A percentile compares a stretch with the other conserved stretches of the same genome.
phyloP scores from a whole-genome alignment of 2,888 invertebrate species.

The Cephus runcator region DNA sequence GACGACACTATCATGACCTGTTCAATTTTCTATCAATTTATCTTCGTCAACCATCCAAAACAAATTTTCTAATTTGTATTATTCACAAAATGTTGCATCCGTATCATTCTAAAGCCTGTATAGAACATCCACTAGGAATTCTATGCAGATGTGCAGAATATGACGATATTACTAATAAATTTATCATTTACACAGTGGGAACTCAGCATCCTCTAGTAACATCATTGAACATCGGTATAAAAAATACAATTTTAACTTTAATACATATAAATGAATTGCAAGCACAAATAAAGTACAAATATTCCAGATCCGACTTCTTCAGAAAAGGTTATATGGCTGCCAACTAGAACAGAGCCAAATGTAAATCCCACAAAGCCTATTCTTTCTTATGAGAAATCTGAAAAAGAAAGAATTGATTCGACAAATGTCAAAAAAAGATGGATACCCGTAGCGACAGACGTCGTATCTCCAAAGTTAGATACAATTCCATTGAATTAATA shows the following conservation, averaged over 20 bases:
- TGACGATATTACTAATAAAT: conserved; percentile 26
- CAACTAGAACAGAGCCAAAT: conserved; percentile 21
- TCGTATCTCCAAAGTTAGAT: conserved; percentile 28
- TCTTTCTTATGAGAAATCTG: conserved; percentile 12
- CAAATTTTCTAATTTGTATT: not conserved
- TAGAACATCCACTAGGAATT: conserved; percentile 38
- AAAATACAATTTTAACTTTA: conserved; percentile 7
- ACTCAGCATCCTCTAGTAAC: not conserved
- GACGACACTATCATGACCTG: not conserved
- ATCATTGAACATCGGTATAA: conserved; percentile 8
- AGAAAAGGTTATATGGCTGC: conserved; percentile 30
- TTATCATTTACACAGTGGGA: conserved; percentile 13
- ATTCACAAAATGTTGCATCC: not conserved
- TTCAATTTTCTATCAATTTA: not conserved
- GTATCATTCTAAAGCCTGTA: conserved; percentile 21
- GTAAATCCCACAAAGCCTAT: conserved; percentile 26
- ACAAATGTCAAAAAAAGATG: conserved; percentile 27
- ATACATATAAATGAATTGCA: not conserved
- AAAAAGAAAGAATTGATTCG: conserved; percentile 15
- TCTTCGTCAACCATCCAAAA: not conserved
- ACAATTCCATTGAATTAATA: not conserved
- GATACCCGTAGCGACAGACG: conserved; percentile 25
- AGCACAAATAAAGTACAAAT: not conserved
- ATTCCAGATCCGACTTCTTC: conserved; percentile 28
- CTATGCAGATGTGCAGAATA: conserved; percentile 39